These are phyloP conservation scores for Tympanoctomys barrerae DNA, from an alignment of 2,797 vertebrate genomes.

Conservation along the genomic window DNA sequence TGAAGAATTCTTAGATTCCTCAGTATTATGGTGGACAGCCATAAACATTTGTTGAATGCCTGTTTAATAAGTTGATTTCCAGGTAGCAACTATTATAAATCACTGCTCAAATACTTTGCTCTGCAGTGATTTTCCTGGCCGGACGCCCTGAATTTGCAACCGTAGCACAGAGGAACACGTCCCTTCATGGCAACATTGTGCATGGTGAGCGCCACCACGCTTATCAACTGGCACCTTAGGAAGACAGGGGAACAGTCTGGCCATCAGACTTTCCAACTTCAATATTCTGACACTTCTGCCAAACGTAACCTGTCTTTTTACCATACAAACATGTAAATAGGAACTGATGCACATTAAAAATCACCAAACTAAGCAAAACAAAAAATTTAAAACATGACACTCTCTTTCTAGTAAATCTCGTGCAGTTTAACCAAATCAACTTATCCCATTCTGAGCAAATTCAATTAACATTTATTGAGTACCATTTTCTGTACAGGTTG, in stretches of 20 bases:
- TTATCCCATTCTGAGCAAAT: constrained; percentile 20
- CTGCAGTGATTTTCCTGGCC: constrained; percentile 37
- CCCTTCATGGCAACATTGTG: not conserved
- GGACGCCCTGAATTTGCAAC: not conserved
- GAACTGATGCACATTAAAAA: not conserved
- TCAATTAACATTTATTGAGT: constrained; percentile 8
- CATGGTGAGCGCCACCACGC: not conserved
- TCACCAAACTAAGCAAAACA: not conserved
- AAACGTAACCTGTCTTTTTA: not conserved
- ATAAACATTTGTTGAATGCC: not conserved
- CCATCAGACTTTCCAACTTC: not conserved
- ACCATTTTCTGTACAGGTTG: not conserved
- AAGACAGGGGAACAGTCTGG: not conserved
- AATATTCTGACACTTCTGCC: not conserved
- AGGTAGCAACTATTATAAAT: not conserved
- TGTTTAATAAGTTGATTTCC: not conserved
- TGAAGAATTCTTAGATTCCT: not conserved
- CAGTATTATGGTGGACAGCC: not conserved
- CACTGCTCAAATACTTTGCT: constrained; percentile 11
- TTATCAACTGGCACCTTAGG: not conserved
- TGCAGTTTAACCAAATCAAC: constrained; percentile 11
- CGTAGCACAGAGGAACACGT: not conserved
- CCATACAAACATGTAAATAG: not conserved
- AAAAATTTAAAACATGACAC: not conserved
- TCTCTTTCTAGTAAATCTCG: not conserved